These are phyloP conservation scores for Nebria ingens DNA, from an alignment of 1,140 invertebrate species.

Conservation along the genomic window DNA sequence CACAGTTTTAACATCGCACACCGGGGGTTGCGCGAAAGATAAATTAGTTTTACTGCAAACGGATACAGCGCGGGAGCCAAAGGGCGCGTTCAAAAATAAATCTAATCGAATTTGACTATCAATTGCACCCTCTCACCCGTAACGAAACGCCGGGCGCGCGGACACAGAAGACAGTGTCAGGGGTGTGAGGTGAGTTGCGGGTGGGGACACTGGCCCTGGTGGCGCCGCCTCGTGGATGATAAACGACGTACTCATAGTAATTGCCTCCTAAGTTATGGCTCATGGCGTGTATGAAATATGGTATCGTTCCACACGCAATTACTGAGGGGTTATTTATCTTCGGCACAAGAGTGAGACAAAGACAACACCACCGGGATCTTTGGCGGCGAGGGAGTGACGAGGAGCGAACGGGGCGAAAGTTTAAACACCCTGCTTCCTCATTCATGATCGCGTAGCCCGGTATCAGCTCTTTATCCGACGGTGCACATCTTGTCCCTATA, in stretches of 20 bases:
- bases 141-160: not conserved
- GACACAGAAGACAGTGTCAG: not conserved
- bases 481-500: not conserved
- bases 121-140: not conserved
- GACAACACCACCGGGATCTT: slow-evolving; percentile 4
- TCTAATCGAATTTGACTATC: slow-evolving; percentile 6
- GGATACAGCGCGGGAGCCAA: not conserved
- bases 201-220: slow-evolving; percentile 17
- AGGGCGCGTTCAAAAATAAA: not conserved
- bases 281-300: slow-evolving; percentile 45
- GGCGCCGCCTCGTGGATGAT: slow-evolving; percentile 33
- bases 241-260: slow-evolving; percentile 46
- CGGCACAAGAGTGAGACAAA: slow-evolving; percentile 19
- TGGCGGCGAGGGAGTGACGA: not conserved
- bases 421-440: not conserved
- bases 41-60: not conserved
- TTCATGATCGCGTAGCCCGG: not conserved
- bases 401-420: not conserved
- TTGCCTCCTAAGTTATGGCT: slow-evolving; percentile 47
- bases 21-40: not conserved
- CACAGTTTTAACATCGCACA: not conserved
- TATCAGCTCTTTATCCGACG: not conserved
- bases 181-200: not conserved
- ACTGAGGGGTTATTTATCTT: slow-evolving; percentile 45
- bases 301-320: slow-evolving; percentile 46